These are phyloP conservation scores for Rhabdomys dilectus DNA, from an alignment of 2,113 vertebrate genomes.

Conservation along the genomic window DNA sequence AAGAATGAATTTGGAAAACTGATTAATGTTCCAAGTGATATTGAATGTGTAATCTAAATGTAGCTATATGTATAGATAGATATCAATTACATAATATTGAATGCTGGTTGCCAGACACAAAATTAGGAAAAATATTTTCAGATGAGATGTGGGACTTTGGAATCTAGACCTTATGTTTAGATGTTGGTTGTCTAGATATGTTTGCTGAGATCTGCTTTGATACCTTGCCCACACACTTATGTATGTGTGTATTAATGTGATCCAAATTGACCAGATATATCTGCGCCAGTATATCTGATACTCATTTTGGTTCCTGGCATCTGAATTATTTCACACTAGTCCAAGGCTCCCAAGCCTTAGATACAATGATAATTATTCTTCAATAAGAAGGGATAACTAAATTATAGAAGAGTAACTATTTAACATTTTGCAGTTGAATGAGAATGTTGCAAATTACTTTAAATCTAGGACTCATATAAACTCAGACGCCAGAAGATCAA, in stretches of 20 bases:
- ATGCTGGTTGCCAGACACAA: background rate
- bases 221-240: background rate
- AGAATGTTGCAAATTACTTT: background rate
- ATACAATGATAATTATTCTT: background rate
- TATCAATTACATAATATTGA: background rate
- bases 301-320: background rate
- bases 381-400: background rate
- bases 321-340: background rate
- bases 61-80: background rate
- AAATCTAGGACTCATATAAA: background rate
- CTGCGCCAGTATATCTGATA: background rate
- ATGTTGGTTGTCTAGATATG: background rate
- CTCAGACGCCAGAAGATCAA: background rate
- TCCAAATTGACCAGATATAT: no score
- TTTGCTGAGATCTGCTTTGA: no score
- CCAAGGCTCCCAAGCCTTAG: background rate
- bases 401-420: background rate
- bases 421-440: background rate
- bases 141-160: background rate
- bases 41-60: background rate
- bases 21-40: background rate
- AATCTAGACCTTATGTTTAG: background rate
- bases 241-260: background rate
- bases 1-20: background rate
- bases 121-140: background rate